Evolutionary conservation across 2,888 invertebrate genomes (phyloP), one percentile per base, ranked within the genome.

Genomic region (Epistrophella euchroma): DNA sequence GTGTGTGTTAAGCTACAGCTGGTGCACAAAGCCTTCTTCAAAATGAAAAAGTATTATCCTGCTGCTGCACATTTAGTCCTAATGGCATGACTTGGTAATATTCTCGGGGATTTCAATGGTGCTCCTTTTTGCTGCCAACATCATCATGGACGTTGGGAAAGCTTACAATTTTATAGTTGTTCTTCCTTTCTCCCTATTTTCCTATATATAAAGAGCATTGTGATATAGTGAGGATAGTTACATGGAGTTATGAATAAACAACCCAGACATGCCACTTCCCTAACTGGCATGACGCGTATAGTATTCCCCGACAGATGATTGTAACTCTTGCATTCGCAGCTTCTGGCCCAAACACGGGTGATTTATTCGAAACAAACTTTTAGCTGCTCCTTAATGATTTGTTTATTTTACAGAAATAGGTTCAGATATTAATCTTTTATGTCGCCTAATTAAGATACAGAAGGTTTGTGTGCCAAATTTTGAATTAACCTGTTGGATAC

Each of bases 11-110:
- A 47, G 35, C 66, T 66, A 28, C 66, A 66, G 43, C 45, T 64
- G 64, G 66, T 66, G 66, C 66, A 66, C 32, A 50, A 66, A 66
- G 66, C 19, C 66, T 47, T 66, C 28, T 66, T 47, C 9, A 47
- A 66, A 66, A 66, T 66, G 66, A 35, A 47, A 66, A 47, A 66
- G 47, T 35, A 66, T 47, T 66, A 66, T 40, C 35, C 68, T 50
- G 1, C 52, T 68, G 52, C 52, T 52, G 68, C 68, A 68, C 52
- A 50, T 68, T 68, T 68, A 22, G 52, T 17, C 52, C n/a, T 50
- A 68, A 68, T 52, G 22, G 68, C 52, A 45, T 64, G 28, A 11
- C 7, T 17, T 10, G 40, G 37, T 60, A 37, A 60, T 60, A 37
- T 43, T 64, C 43, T 64, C 62, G 45, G 64, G 64, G 64, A 45